These are phyloP conservation scores for Coelinius sp. DNA, from an alignment of 2,888 invertebrate species.

Conservation along the genomic window DNA sequence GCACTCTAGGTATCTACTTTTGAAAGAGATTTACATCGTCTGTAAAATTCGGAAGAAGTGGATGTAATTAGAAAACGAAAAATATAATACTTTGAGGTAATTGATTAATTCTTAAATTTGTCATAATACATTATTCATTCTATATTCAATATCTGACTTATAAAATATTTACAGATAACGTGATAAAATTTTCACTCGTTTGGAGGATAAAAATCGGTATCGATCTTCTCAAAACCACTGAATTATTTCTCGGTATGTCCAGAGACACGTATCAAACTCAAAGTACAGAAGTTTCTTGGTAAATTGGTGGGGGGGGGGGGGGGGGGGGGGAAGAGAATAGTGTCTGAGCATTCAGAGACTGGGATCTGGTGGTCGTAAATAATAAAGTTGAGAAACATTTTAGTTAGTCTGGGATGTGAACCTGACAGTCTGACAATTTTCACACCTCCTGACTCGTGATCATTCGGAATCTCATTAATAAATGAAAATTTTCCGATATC, in stretches of 20 bases:
- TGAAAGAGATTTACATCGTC: not conserved
- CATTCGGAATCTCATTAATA: too few relatives aligned
- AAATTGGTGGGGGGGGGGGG: not conserved
- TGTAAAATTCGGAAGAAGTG: slow-evolving; percentile 37
- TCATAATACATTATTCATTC: not conserved
- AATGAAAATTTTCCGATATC: too few relatives aligned
- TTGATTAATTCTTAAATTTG: not conserved
- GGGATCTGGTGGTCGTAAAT: not conserved
- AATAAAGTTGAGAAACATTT: not conserved
- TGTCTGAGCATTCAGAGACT: not conserved
- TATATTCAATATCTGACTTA: not conserved
- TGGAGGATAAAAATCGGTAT: not conserved
- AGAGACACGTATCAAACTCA: not conserved
- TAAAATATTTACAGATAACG: not conserved
- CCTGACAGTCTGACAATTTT: not conserved
- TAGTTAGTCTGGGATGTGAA: too few relatives aligned
- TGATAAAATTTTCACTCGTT: not conserved
- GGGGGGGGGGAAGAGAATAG: not conserved
- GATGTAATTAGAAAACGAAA: not conserved
- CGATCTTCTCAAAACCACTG: not conserved
- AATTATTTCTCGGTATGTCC: not conserved
- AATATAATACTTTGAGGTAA: not conserved
- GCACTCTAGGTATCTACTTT: slow-evolving; percentile 1
- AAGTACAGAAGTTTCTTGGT: not conserved
- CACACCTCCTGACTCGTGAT: not conserved